phyloP scores from a whole-genome alignment of 2,113 vertebrate genomes.

The Nycticryphes semicollaris region DNA sequence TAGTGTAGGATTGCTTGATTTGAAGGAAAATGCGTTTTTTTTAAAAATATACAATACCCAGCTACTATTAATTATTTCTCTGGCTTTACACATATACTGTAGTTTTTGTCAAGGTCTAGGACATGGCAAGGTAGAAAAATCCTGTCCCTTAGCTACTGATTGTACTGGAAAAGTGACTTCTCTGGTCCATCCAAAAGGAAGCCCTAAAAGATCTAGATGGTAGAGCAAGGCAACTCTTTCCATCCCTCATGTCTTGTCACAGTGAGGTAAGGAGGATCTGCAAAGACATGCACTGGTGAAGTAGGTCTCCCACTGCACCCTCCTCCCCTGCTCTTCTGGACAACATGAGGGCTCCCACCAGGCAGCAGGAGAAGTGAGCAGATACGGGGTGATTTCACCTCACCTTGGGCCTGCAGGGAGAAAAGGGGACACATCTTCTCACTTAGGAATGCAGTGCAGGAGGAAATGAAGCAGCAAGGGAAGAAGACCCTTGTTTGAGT shows the following conservation, averaged over 20 bases:
- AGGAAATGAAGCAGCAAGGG: background rate
- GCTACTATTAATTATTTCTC: background rate
- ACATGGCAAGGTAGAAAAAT: background rate
- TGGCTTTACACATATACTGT: background rate
- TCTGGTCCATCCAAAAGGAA: background rate
- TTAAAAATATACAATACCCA: background rate
- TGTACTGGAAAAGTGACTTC: background rate
- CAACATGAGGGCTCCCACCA: accelerated
- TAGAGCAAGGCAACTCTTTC: background rate
- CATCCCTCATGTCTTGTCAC: background rate
- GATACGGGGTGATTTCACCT: accelerated
- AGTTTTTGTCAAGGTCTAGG: background rate
- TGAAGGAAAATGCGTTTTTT: background rate
- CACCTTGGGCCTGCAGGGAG: background rate
- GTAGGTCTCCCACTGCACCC: accelerated
- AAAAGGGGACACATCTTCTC: background rate
- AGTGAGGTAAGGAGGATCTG: accelerated
- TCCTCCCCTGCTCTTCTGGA: background rate
- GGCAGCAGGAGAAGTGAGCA: background rate
- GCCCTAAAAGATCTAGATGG: background rate
- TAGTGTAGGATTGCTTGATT: background rate
- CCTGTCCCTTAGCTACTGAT: background rate
- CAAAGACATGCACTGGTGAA: background rate
- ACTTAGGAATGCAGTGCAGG: background rate
- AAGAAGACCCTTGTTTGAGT: accelerated